Base-by-base conservation (phyloP, 2,113 vertebrate species). In the Hippocampus guttulatus region DNA sequence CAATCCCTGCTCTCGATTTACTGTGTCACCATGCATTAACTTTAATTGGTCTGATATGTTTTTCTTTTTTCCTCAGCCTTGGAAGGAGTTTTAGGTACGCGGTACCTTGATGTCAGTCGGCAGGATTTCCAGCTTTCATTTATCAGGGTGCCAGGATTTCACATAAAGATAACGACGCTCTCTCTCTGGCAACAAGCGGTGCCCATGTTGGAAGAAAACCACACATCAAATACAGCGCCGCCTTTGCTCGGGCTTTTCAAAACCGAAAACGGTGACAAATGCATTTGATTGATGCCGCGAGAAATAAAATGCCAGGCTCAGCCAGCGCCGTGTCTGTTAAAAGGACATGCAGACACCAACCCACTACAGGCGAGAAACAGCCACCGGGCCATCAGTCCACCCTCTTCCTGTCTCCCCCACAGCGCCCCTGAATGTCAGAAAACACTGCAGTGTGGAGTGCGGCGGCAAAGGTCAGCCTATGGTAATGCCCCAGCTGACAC, bases 11-110 rank as follows among this genome's bases (percentile, higher is more conserved):
- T 90, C 89, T 88, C 84, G 78, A 90, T 91, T 87, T 87, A 83
- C 73, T 74, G 72, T 82, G 89, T 91, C 91, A 88, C 88, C 80
- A 80, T 79, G 85, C 88, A 89, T 91, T 90, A 91, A 85, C 86
- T 88, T 87, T 88, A 89, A 91, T 92, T 91, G 90, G 91, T 79
- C 83, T 89, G 90, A 91, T 86, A 84, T 86, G 87, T 88, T 90
- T 86, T 86, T 89, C 84, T 88, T 84, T 79, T 83, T 16, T 18
- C 5, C 69, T 84, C 69, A 71, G 83, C 87, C 83, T 82, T 82
- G 87, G 84, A 84, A 88, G 82, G 83, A 81, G 89, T 90, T 38
- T 89, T 83, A 87, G 85, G 83, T 83, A 87, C 84, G 74, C 61
- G 49, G 71, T 63, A 76, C 81, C 79, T 85, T 81, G 83, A 85